Base-by-base conservation (phyloP, 37 sponge, comb jelly and placozoan genomes). In the Spongilla lacustris region DNA sequence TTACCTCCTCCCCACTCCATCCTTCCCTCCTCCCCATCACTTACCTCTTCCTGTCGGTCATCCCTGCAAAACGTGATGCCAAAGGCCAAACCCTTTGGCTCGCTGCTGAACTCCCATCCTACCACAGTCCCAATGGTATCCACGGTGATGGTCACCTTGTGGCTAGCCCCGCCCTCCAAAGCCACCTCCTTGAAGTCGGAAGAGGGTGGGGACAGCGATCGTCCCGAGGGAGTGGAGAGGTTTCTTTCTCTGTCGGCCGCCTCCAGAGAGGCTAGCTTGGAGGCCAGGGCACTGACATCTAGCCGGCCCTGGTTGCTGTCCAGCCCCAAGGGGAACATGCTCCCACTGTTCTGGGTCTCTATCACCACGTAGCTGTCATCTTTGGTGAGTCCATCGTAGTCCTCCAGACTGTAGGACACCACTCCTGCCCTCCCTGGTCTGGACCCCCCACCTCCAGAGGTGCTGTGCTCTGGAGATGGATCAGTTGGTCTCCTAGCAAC, bases 11-110 rank as follows among this genome's bases (percentile, higher is more conserved):
- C 8, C 8, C 46, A 46, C 46, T 46, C 46, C 46, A 10, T 46
- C 46, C 46, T 10, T 46, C 46, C 46, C 46, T 46, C 46, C 46
- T 46, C 46, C 46, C 46, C 46, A 46, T 35, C 38, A n/a, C 84
- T 81, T 71, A 85, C 86, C 86, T 88, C 87, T 0, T 66, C 87
- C 50, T 78, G 41, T 31, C 74, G 72, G 8, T 67, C 25, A 27
- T 67, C 26, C 38, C 73, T 75, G 26, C 83, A 50, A 72, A 80
- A 94, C 4, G 33, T 67, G 69, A 94, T 84, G 0, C 91, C 94
- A 72, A 94, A 89, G 8, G 91, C 94, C 24, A 94, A 67, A 4
- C 94, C 94, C 68, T 90, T 90, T 31, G 94, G 94, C 36, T 94
- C 91, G 25, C 88, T 80, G 26, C 69, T 87, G 77, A 94, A 94